phyloP scores from a whole-genome alignment of 2,797 vertebrate genomes.

The Percopsis omiscomaycus region DNA sequence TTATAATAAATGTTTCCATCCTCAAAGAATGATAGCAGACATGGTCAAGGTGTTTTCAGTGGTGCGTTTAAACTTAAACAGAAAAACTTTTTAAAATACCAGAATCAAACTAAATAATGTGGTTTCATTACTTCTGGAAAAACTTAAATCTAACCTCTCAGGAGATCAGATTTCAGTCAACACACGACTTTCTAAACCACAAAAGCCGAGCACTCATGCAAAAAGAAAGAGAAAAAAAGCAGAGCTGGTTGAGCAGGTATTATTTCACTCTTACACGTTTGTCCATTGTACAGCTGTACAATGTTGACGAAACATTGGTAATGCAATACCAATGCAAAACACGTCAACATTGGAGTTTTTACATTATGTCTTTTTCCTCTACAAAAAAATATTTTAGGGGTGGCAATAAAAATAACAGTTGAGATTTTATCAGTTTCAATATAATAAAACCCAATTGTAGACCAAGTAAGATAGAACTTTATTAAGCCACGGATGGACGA shows the following conservation, averaged over 20 bases:
- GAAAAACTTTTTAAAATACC: background rate
- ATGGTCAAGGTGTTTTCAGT: too few relatives aligned
- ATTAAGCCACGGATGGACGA: too few relatives aligned
- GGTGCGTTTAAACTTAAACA: too few relatives aligned
- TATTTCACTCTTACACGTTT: slow-evolving; percentile 34
- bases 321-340: background rate
- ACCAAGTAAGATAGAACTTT: too few relatives aligned
- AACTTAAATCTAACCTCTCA: slow-evolving; percentile 15
- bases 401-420: background rate
- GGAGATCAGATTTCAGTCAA: slow-evolving; percentile 50
- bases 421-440: background rate
- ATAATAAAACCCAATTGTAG: background rate
- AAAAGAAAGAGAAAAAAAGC: slow-evolving; percentile 5
- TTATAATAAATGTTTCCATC: background rate
- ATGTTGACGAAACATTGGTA: slow-evolving; percentile 33
- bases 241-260: slow-evolving; percentile 60
- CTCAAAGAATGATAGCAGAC: background rate
- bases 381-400: background rate
- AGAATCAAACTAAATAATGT: background rate
- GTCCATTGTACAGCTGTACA: slow-evolving; percentile 28
- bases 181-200: slow-evolving; percentile 16
- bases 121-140: slow-evolving; percentile 7
- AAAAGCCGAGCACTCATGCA: slow-evolving; percentile 12
- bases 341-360: background rate
- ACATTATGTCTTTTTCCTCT: background rate